Evolutionary conservation across 2,113 vertebrate species (phyloP), one percentile per base, ranked within the genome.

Genomic region (Cavia porcellus): DNA sequence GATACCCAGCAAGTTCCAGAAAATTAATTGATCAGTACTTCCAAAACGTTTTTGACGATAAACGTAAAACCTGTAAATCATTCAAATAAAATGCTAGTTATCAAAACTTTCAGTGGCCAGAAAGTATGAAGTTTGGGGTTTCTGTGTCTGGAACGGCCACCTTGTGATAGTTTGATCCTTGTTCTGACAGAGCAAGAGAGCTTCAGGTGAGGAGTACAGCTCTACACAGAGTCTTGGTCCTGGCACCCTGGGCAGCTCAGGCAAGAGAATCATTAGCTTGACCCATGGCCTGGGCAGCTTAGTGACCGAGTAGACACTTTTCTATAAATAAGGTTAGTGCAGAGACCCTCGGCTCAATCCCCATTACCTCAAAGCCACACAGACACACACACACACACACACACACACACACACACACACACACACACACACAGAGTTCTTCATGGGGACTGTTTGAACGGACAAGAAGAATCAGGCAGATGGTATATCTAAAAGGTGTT

Each of bases 31-130:
- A 50, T 82, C 42, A 59, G 42, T 88, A 55, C 77, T 82, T 94
- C 32, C 79, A 83, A 80, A 97, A 28, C 75, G 32, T 68, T 88
- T 91, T 72, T 72, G 45, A 82, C 2, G 80, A 45, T 88, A 74
- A 83, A 89, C 32, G 77, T 17, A 25, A 93, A 87, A 50, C 38
- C 4, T n/a, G 25, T 85, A 7, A 62, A 61, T 84, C 75, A 57
- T 45, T 87, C 96, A 89, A 75, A 24, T 68, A 92, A 57, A 70
- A 14, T 59, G 45, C 42, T 81, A 66, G 85, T 57, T 79, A 66
- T 22, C 14, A 35, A 90, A 70, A 82, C 0, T 10, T 90, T 32
- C 19, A 50, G 6, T 86, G 25, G 28, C 79, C 47, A 62, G 42
- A 57, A 80, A 74, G 84, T 91, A 77, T 15, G 72, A 87, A n/a